A percentile compares a stretch with the other conserved stretches of the same genome.
phyloP scores from a whole-genome alignment of 2,888 invertebrate genomes.

The Aphidius colemani region DNA sequence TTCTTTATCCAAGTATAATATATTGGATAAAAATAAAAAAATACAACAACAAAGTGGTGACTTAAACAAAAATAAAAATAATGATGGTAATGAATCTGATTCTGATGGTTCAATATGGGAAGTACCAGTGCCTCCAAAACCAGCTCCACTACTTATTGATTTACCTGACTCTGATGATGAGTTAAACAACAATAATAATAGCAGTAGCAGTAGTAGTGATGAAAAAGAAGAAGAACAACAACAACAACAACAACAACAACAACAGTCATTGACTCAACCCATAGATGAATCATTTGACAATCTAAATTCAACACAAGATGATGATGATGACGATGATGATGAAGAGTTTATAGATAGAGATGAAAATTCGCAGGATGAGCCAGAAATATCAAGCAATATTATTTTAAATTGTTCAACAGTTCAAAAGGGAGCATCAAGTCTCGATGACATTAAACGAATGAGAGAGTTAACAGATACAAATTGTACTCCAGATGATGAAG shows the following conservation, averaged over 20 bases:
- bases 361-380: no score
- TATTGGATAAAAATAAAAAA: not conserved
- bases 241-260: not conserved
- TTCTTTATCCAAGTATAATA: not conserved
- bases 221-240: not conserved
- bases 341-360: not conserved
- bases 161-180: slow-evolving; percentile 47
- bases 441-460: slow-evolving; percentile 43
- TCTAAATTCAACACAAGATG: not conserved
- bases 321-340: slow-evolving; percentile 12
- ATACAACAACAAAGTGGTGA: not conserved
- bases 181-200: slow-evolving; percentile 19
- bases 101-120: slow-evolving; percentile 53
- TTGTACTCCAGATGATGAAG: slow-evolving; percentile 25
- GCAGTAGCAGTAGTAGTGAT: not conserved
- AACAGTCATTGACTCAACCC: not conserved
- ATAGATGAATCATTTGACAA: not conserved
- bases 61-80: not conserved
- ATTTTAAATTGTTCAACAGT: slow-evolving; percentile 45
- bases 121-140: slow-evolving; percentile 54
- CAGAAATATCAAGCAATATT: not conserved
- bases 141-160: slow-evolving; percentile 48
- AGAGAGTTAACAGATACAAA: slow-evolving; percentile 19
- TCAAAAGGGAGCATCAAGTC: slow-evolving; percentile 37
- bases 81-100: slow-evolving; percentile 35